Conservation (phyloP, 2,797 vertebrate genomes). For the Hippoglossus hippoglossus region DNA sequence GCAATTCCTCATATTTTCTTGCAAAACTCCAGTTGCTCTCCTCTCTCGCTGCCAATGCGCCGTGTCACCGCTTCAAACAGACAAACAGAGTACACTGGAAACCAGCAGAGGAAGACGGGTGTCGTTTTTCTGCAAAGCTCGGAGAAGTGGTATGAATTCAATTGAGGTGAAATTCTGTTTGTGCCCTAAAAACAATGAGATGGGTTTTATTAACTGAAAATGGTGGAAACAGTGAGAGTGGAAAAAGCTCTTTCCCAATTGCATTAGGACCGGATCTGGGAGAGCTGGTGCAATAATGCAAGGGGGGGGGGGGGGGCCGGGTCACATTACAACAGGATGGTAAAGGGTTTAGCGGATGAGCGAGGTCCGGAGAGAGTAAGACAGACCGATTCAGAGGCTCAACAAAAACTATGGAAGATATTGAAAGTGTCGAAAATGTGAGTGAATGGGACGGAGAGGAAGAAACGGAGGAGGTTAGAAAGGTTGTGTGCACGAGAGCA, state of each 20-base stretch:
- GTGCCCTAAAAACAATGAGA: conserved; percentile 76
- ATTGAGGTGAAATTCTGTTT: conserved; percentile 79
- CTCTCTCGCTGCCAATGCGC: not conserved
- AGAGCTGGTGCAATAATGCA: conserved; percentile 78
- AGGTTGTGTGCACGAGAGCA: conserved; percentile 31
- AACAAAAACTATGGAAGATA: conserved; percentile 66
- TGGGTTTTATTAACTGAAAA: conserved; percentile 82
- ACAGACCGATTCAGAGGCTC: conserved; percentile 52
- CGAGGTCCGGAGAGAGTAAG: conserved; percentile 58
- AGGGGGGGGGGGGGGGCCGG: conserved; percentile 51
- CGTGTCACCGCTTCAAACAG: conserved; percentile 36
- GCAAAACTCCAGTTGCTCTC: not conserved
- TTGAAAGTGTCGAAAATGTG: conserved; percentile 51
- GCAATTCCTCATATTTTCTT: not conserved
- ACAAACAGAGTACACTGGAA: conserved; percentile 29
- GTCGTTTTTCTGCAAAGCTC: conserved; percentile 53
- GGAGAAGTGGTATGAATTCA: conserved; percentile 65
- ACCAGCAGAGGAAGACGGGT: conserved; percentile 23
- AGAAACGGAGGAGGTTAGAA: conserved; percentile 44
- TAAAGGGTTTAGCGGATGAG: conserved; percentile 72
- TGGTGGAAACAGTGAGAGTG: conserved; percentile 76
- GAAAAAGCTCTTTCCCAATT: conserved; percentile 75
- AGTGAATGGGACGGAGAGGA: conserved; percentile 46
- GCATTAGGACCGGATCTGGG: conserved; percentile 80
- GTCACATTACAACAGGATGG: conserved; percentile 70